A percentile compares a stretch with the other conserved stretches of the same genome.
Conservation (phyloP, 2,888 invertebrate species). For the Scotopteryx bipunctaria region DNA sequence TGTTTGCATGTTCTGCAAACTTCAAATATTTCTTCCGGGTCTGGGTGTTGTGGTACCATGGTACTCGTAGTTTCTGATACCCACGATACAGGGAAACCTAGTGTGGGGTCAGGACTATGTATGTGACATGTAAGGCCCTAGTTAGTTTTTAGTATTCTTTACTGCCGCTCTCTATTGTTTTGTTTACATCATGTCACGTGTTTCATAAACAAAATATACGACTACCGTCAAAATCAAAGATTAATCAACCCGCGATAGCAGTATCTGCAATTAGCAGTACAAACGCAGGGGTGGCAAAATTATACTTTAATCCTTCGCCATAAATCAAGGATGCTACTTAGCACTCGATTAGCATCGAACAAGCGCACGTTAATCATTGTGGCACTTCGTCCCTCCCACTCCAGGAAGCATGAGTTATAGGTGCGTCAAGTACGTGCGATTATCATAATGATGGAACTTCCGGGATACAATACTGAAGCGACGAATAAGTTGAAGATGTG, state of each 20-base stretch:
- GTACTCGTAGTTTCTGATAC: too few relatives aligned
- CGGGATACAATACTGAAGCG: constrained; percentile 1
- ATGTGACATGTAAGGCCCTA: too few relatives aligned
- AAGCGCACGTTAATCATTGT: constrained; percentile 70
- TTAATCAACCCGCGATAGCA: constrained; percentile 39
- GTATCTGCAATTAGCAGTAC: constrained; percentile 36
- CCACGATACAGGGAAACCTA: too few relatives aligned
- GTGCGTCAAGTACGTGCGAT: constrained; percentile 18
- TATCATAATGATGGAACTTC: constrained; percentile 16
- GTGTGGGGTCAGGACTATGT: too few relatives aligned
- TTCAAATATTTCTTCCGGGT: too few relatives aligned
- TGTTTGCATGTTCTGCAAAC: too few relatives aligned
- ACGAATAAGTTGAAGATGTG: not conserved
- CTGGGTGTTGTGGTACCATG: too few relatives aligned
- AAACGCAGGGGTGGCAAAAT: constrained; percentile 49
- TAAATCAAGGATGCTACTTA: constrained; percentile 69
- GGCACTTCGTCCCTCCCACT: constrained; percentile 42
- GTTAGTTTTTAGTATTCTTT: too few relatives aligned
- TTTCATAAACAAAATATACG: constrained; percentile 11
- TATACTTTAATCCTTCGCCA: constrained; percentile 59
- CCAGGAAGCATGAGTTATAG: constrained; percentile 28
- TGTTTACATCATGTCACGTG: too few relatives aligned
- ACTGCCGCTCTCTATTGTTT: not conserved
- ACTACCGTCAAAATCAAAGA: constrained; percentile 29
- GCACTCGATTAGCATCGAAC: constrained; percentile 78